Conservation (phyloP, 1,140 invertebrate species). For the Coenobita brevimanus region DNA sequence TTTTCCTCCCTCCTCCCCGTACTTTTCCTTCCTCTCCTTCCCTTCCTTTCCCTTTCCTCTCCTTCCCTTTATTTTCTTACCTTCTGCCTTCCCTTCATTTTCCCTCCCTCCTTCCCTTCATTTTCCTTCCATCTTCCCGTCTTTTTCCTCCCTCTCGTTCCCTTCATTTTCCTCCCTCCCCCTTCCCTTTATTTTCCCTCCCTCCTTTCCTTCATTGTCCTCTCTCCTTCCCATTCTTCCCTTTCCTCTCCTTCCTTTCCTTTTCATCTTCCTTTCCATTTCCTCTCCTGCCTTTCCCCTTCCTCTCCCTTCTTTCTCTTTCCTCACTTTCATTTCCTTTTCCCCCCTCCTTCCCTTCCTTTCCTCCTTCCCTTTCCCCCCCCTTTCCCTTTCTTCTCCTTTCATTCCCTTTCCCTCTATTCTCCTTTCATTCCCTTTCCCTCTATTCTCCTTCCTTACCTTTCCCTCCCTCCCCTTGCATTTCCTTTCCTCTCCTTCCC, state of each 20-base stretch:
- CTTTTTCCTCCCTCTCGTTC: neutral
- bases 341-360: too few species aligned
- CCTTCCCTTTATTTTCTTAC: neutral
- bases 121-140: too few species aligned
- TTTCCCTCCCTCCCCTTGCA: too few species aligned
- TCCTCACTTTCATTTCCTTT: neutral
- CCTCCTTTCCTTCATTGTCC: neutral
- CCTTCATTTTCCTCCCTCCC: neutral
- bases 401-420: neutral
- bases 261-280: neutral
- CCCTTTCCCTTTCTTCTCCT: neutral
- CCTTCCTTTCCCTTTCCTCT: neutral
- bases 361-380: neutral
- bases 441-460: too few species aligned
- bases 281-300: too few species aligned
- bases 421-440: too few species aligned
- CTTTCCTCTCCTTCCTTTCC: neutral
- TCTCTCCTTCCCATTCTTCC: neutral
- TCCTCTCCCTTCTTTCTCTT: too few species aligned
- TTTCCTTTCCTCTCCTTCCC: too few species aligned
- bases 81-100: too few species aligned
- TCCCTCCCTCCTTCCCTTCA: too few species aligned
- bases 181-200: neutral
- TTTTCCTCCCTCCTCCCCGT: neutral
- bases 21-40: neutral